phyloP scores from a whole-genome alignment of 2,113 vertebrate genomes.

The Cololabis saira region DNA sequence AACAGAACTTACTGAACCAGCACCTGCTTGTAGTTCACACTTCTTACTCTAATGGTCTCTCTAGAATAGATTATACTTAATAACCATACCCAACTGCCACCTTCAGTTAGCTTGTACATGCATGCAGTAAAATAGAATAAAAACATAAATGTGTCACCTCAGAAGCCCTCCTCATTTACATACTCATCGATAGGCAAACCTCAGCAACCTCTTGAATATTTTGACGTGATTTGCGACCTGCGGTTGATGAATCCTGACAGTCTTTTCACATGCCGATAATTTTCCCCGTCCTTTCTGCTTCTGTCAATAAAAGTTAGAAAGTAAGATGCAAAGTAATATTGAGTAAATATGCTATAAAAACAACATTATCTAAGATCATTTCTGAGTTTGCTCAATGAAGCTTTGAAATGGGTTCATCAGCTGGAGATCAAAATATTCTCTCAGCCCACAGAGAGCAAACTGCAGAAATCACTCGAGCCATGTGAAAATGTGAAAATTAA shows the following conservation, averaged over 20 bases:
- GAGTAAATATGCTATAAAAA: conserved; percentile 36
- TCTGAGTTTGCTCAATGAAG: conserved; percentile 25
- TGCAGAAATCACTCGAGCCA: conserved; percentile 7
- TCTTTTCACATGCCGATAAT: conserved; percentile 22
- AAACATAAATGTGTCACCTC: conserved; percentile 18
- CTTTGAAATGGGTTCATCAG: conserved; percentile 43
- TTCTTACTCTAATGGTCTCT: conserved; percentile 52
- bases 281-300: conserved; percentile 36
- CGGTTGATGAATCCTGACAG: conserved; percentile 45
- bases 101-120: conserved; percentile 49
- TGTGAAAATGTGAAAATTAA: conserved; percentile 9
- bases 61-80: conserved; percentile 50
- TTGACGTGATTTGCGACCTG: conserved; percentile 17
- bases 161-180: conserved; percentile 23
- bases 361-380: conserved; percentile 23
- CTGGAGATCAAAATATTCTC: conserved; percentile 31
- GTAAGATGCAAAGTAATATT: conserved; percentile 10
- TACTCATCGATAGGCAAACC: conserved; percentile 32
- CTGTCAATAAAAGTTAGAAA: conserved; percentile 25
- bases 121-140: conserved; percentile 17
- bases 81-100: conserved; percentile 53
- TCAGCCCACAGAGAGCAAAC: conserved; percentile 27
- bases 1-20: conserved; percentile 26
- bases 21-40: conserved; percentile 24
- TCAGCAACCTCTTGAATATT: conserved; percentile 39